Percentiles rank a stretch among this genome's conserved stretches.
phyloP scores from a whole-genome alignment of 1,140 invertebrate species.

The Bombus turneri region DNA sequence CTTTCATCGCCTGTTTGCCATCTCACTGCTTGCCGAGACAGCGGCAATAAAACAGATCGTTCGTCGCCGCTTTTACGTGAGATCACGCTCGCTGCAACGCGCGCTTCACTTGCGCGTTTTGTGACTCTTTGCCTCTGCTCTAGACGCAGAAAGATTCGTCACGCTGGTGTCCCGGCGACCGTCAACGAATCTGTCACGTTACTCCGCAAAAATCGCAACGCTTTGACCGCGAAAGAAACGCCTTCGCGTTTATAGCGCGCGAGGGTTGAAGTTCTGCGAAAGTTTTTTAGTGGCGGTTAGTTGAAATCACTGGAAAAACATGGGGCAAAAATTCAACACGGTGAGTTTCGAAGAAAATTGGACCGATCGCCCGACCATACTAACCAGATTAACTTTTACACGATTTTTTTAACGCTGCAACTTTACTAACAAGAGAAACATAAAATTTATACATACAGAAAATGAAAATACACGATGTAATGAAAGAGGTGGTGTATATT shows the following conservation, averaged over 20 bases:
- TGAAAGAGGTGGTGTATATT: no score
- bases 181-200: not conserved
- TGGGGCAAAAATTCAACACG: not conserved
- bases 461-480: not conserved
- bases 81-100: not conserved
- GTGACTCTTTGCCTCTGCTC: not conserved
- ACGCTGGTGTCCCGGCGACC: not conserved
- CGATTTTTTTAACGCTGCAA: no score
- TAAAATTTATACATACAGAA: not conserved
- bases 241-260: not conserved
- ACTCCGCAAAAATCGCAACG: not conserved
- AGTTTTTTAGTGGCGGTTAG: not conserved
- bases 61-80: slow-evolving; percentile 4
- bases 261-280: not conserved
- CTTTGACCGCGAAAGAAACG: not conserved
- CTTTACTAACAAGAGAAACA: not conserved
- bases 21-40: slow-evolving; percentile 29
- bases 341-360: not conserved
- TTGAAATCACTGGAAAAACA: not conserved
- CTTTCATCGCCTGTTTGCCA: slow-evolving; percentile 36
- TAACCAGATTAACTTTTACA: not conserved
- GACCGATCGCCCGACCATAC: not conserved
- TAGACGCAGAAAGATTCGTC: slow-evolving; percentile 8
- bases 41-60: slow-evolving; percentile 53
- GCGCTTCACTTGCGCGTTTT: not conserved